Evolutionary conservation across 2,888 invertebrate genomes (phyloP), one percentile per base, ranked within the genome.

Genomic region (Pyrgus malvae): DNA sequence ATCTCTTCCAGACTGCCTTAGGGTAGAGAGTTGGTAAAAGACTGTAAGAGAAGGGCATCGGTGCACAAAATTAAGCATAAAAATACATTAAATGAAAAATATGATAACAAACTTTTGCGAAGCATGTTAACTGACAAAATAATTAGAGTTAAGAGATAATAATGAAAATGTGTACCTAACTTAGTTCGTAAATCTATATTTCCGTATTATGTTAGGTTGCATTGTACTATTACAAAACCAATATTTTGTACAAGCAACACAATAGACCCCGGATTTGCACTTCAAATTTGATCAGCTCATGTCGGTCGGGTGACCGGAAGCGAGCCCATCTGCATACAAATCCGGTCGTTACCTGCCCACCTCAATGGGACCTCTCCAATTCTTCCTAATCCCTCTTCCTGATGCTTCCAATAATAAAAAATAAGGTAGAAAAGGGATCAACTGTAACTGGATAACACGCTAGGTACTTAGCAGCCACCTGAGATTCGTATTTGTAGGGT

Each of bases 401-500:
- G 48, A 59, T 65, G 62, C 54, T 31, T 60, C 60, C 61, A 56
- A 55, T 59, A 65, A 63, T 60, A 59, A 59, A 51, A 62, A 58
- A 59, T 56, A 59, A 63, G 64, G 60, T 58, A 59, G 50, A 57
- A 59, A 58, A 67, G 57, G 65, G 80, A 57, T 73, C 82, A 66
- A 29, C 23, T 27, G 35, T 70, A 5, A 51, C 58, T 74, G 79
- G 83, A 60, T 60, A 56, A 54, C 56, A 60, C 59, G 66, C 59
- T 64, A 70, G 71, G 64, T 72, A 71, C 69, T 67, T 65, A 75
- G 29, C 14, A 45, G 77, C 83, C 87, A 87, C 86, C 85, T 87
- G 88, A 86, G 86, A 87, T 87, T 88, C 85, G 84, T 88, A 87
- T 88, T 87, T 74, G 78, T 76, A 76, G 74, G 78, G 78, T 74